phyloP scores from a whole-genome alignment of 2,113 vertebrate genomes.

The Sebastes fasciatus region DNA sequence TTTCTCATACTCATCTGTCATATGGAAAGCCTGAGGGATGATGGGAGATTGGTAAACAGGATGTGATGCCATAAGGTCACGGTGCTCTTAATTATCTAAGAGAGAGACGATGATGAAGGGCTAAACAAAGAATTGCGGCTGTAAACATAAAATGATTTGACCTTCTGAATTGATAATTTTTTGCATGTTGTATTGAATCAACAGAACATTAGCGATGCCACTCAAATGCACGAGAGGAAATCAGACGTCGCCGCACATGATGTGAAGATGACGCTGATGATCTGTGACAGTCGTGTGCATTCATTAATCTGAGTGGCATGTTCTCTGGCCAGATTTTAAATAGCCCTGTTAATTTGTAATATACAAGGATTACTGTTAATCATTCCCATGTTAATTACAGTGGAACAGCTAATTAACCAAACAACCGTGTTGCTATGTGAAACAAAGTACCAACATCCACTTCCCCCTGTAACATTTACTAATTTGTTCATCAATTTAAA shows the following conservation, averaged over 20 bases:
- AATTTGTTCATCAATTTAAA: conserved; percentile 74
- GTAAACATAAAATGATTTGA: conserved; percentile 16
- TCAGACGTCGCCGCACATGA: not conserved
- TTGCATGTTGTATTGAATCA: not conserved
- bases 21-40: conserved; percentile 27
- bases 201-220: not conserved
- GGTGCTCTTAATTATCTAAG: conserved; percentile 40
- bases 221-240: conserved; percentile 1
- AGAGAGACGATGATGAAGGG: not conserved
- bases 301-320: conserved; percentile 37
- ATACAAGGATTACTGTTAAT: conserved; percentile 59
- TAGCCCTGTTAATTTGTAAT: conserved; percentile 53
- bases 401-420: conserved; percentile 63
- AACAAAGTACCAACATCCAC: conserved; percentile 43
- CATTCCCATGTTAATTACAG: conserved; percentile 67
- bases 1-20: conserved; percentile 59
- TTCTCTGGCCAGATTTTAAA: conserved; percentile 40
- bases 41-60: conserved; percentile 34
- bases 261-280: conserved; percentile 32
- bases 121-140: conserved; percentile 3
- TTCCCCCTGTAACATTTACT: conserved; percentile 59
- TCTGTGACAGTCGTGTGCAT: conserved; percentile 14
- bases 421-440: conserved; percentile 52
- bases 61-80: conserved; percentile 44
- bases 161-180: conserved; percentile 6